Conservation (phyloP, 2,113 vertebrate genomes). For the Notarius quadriscutis region DNA sequence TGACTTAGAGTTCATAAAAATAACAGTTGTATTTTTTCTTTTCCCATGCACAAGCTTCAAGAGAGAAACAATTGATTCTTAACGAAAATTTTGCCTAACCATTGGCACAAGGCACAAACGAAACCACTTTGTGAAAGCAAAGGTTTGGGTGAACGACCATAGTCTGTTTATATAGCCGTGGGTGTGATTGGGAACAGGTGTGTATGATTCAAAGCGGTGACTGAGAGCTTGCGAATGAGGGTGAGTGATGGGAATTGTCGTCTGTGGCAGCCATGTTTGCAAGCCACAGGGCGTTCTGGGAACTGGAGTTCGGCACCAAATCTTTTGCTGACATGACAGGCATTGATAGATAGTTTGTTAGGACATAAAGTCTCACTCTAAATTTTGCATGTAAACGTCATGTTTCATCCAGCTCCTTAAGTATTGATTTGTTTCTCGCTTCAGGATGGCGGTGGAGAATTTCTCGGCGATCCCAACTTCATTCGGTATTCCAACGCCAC, state of each 20-base stretch:
- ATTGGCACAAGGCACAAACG: not conserved
- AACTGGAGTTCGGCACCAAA: not conserved
- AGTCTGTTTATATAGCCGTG: not conserved
- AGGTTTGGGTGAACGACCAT: not conserved
- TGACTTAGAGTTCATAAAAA: too few species aligned
- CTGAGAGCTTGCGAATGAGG: not conserved
- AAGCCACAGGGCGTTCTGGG: not conserved
- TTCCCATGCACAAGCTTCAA: not conserved
- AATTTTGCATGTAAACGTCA: too few species aligned
- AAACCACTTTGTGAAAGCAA: not conserved
- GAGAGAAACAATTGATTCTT: not conserved
- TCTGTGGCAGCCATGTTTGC: not conserved
- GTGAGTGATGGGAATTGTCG: not conserved
- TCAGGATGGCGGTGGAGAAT: slow-evolving; percentile 73
- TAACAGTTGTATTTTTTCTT: not conserved
- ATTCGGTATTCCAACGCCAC: slow-evolving; percentile 52
- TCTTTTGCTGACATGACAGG: not conserved
- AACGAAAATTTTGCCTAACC: not conserved
- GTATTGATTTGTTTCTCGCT: not conserved
- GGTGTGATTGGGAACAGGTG: not conserved
- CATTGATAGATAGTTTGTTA: not conserved
- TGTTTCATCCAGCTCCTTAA: not conserved
- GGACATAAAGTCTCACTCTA: not conserved
- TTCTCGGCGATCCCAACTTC: rapidly evolving
- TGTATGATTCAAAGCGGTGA: not conserved